Conservation (phyloP, 1,140 invertebrate species). For the Dinoponera quadriceps region DNA sequence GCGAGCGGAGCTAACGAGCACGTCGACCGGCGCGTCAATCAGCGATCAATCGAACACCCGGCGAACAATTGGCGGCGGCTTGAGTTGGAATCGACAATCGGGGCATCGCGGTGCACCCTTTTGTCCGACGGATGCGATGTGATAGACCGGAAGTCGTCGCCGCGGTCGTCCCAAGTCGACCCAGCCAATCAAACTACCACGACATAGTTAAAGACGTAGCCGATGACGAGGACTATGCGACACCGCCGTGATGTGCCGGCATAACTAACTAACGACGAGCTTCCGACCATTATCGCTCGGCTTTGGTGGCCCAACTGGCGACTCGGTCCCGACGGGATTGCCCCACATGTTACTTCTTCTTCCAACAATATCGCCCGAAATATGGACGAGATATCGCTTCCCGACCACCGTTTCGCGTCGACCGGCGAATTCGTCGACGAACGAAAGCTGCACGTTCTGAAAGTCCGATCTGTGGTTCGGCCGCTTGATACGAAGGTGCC, state of each 20-base stretch:
- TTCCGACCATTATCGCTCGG: neutral
- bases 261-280: constrained; percentile 20
- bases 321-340: neutral
- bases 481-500: neutral
- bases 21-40: constrained; percentile 42
- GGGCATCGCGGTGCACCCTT: constrained; percentile 5
- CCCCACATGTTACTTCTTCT: neutral
- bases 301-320: neutral
- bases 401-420: too few species aligned
- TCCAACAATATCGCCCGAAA: neutral
- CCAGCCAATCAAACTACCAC: constrained; percentile 70
- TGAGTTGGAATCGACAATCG: constrained; percentile 33
- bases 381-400: too few species aligned
- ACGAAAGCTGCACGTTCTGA: neutral
- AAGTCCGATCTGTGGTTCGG: too few species aligned
- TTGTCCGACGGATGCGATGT: constrained; percentile 31
- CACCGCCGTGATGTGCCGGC: neutral
- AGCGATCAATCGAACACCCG: constrained; percentile 26
- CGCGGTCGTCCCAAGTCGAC: constrained; percentile 57
- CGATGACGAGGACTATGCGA: neutral
- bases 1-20: constrained; percentile 18
- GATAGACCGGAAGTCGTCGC: constrained; percentile 58
- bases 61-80: constrained; percentile 29
- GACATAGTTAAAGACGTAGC: constrained; percentile 67
- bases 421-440: too few species aligned